Conservation (phyloP, 2,113 vertebrate genomes). For the Carettochelys insculpta region DNA sequence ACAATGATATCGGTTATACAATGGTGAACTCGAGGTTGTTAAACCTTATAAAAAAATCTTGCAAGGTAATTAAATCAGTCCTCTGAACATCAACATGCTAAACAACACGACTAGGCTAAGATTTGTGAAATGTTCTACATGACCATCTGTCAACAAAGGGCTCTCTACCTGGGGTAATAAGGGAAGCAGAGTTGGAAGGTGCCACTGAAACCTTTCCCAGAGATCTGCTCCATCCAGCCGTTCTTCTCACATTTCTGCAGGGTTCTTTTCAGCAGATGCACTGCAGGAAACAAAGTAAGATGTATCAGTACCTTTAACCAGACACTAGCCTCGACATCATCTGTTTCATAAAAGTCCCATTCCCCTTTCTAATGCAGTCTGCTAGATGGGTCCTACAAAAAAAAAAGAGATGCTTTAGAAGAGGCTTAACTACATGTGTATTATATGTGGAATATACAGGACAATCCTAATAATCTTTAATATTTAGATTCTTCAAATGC, state of each 20-base stretch:
- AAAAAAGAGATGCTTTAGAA: neutral
- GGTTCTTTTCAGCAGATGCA: constrained; percentile 91
- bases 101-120: neutral
- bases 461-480: neutral
- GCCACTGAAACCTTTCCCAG: constrained; percentile 96
- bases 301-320: neutral
- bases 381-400: too few species aligned
- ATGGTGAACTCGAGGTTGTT: neutral
- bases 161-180: constrained; percentile 91
- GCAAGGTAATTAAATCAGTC: accelerated
- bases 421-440: neutral
- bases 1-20: neutral
- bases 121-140: neutral
- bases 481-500: neutral
- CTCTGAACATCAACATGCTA: neutral
- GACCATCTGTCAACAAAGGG: neutral
- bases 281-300: constrained; percentile 66
- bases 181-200: constrained; percentile 96
- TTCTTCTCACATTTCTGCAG: constrained; percentile 96
- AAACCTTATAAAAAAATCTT: neutral
- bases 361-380: neutral
- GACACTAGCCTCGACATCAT: neutral
- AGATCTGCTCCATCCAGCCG: constrained; percentile 99
- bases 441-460: neutral
- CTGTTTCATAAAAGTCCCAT: neutral